Base-by-base conservation (phyloP, 2,797 vertebrate species). In the Ptychobarbus kaznakovi region DNA sequence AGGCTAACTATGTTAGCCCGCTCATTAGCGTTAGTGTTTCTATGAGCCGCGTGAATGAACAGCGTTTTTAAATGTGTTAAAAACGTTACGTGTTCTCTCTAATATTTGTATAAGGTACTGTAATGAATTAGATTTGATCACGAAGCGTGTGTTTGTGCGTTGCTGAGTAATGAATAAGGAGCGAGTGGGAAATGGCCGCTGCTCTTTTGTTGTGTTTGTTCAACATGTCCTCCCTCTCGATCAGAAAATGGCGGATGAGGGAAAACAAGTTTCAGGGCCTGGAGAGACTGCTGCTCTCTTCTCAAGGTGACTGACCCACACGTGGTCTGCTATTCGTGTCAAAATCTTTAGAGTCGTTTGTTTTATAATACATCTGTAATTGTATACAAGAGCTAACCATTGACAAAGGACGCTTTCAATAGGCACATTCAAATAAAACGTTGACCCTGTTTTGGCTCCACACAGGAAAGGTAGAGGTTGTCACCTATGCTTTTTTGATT, bases 191-290 rank as follows among this genome's bases (percentile, higher is more conserved):
- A 99, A 99, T 98, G 97, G 98, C 97, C 97, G 97, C 96, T 97
- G 94, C 93, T 96, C 97, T 98, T 97, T 99, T 99, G 96, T 97
- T 97, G 95, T 96, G 96, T 96, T 96, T 96, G 94, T 96, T 97
- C 96, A 97, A 98, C 97, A 98, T 98, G 97, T 98, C 97, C 96
- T 96, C 96, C 96, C 95, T 94, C 94, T 93, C 94, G 91, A 92
- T 92, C 95, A 98, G 96, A 99, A 99, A 99, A 99, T 99, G 97
- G 98, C 98, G 98, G 97, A 94, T 92, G 93, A 95, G 91, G 86
- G 90, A 94, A 93, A 93, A 92, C 92, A 92, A 92, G 90, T 90
- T 89, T 85, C 70, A 18, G 61, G 89, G 81, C 88, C 73, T 83
- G 72, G 16, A 65, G 40, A 42, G 49, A 75, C 83, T 79, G 86